Percentiles rank a stretch among this genome's conserved stretches.
Conservation (phyloP, 2,113 vertebrate species). For the Coregonus clupeaformis region DNA sequence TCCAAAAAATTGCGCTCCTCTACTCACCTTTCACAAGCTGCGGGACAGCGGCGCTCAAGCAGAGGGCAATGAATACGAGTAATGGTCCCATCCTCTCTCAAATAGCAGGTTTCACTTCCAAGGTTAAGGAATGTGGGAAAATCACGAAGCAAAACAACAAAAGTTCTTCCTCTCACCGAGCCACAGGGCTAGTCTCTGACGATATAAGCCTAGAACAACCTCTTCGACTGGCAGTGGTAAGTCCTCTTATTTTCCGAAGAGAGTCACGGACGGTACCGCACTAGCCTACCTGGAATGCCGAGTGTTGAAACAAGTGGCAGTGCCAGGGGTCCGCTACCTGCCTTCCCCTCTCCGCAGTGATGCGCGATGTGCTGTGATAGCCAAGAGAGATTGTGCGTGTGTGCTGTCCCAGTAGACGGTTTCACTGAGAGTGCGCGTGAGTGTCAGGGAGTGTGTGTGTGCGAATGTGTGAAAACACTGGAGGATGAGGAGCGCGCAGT, state of each 20-base stretch:
- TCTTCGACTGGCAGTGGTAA: slow-evolving; percentile 29
- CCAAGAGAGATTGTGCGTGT: background rate
- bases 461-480: slow-evolving; percentile 18
- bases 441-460: background rate
- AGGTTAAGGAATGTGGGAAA: slow-evolving; percentile 52
- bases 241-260: slow-evolving; percentile 39
- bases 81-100: slow-evolving; percentile 74
- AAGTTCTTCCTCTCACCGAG: slow-evolving; percentile 62
- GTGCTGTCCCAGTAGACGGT: slow-evolving; percentile 44
- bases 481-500: slow-evolving; percentile 21
- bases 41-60: slow-evolving; percentile 72
- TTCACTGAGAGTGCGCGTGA: background rate
- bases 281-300: slow-evolving; percentile 23
- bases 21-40: slow-evolving; percentile 74
- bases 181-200: slow-evolving; percentile 27
- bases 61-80: slow-evolving; percentile 68
- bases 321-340: slow-evolving; percentile 33
- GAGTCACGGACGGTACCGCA: slow-evolving; percentile 27
- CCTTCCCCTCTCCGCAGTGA: slow-evolving; percentile 67
- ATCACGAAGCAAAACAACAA: slow-evolving; percentile 41
- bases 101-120: slow-evolving; percentile 58
- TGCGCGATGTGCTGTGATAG: slow-evolving; percentile 55
- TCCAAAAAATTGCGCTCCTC: slow-evolving; percentile 43
- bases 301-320: slow-evolving; percentile 54
- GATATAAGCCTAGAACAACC: slow-evolving; percentile 35